Conservation (phyloP, 2,113 vertebrate species). For the Callopanchax toddi region DNA sequence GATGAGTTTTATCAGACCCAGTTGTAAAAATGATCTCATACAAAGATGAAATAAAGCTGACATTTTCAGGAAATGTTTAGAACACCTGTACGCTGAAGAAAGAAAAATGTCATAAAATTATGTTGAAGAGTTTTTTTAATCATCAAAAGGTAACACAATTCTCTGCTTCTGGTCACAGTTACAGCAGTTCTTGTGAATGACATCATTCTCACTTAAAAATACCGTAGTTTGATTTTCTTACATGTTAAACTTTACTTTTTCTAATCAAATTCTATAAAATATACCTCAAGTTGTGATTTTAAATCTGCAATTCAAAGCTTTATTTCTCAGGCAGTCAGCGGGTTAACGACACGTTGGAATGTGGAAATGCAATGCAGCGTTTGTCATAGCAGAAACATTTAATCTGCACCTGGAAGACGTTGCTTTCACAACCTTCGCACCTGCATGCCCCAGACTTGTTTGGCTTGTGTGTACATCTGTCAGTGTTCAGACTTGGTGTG, state of each 20-base stretch:
- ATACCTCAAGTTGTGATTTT: slow-evolving; percentile 28
- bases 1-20: no score
- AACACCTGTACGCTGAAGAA: no score
- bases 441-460: slow-evolving; percentile 52
- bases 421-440: slow-evolving; percentile 65
- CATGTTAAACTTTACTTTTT: no score
- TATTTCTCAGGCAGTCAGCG: slow-evolving; percentile 33
- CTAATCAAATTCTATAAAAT: background rate
- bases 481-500: slow-evolving; percentile 2
- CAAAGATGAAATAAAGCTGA: no score
- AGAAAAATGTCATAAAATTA: no score
- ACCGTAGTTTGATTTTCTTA: no score
- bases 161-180: background rate
- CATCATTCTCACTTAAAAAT: no score
- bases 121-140: no score
- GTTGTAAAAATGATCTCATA: no score
- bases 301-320: slow-evolving; percentile 13
- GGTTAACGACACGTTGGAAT: slow-evolving; percentile 57
- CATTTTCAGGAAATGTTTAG: no score
- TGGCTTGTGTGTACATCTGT: background rate
- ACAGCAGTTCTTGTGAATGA: background rate
- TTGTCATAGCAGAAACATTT: slow-evolving; percentile 52
- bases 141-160: background rate
- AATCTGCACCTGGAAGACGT: slow-evolving; percentile 61
- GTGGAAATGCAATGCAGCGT: slow-evolving; percentile 48